These are phyloP conservation scores for Dendropsophus ebraccatus DNA, from an alignment of 2,113 vertebrate genomes.

Conservation along the genomic window DNA sequence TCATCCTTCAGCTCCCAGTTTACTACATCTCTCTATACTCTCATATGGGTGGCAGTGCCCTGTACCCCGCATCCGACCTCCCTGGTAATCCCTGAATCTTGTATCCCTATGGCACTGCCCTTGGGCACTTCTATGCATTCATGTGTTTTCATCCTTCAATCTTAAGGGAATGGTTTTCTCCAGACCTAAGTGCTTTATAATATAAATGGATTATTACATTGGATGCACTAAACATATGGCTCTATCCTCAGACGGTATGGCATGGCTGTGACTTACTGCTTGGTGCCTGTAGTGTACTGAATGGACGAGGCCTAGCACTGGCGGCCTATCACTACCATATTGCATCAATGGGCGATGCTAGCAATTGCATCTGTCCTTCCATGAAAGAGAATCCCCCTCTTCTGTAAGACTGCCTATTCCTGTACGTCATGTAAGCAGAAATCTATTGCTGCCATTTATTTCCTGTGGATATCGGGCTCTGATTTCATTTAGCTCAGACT, in stretches of 20 bases:
- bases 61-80: neutral
- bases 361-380: neutral
- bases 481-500: neutral
- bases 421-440: neutral
- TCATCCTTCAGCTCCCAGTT: neutral
- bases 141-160: neutral
- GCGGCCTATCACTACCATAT: neutral
- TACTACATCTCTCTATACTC: neutral
- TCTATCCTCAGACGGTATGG: neutral
- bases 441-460: neutral
- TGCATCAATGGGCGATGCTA: neutral
- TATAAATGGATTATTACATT: neutral
- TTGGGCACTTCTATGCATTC: neutral
- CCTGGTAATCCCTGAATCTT: neutral
- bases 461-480: neutral
- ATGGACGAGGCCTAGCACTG: neutral
- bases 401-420: neutral
- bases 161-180: neutral
- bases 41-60: neutral
- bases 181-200: neutral
- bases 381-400: neutral
- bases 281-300: neutral
- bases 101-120: neutral
- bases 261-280: neutral
- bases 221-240: neutral